A percentile compares a stretch with the other conserved stretches of the same genome.
Evolutionary conservation across 2,888 invertebrate genomes (phyloP).

Genomic region (Ditula angustiorana): DNA sequence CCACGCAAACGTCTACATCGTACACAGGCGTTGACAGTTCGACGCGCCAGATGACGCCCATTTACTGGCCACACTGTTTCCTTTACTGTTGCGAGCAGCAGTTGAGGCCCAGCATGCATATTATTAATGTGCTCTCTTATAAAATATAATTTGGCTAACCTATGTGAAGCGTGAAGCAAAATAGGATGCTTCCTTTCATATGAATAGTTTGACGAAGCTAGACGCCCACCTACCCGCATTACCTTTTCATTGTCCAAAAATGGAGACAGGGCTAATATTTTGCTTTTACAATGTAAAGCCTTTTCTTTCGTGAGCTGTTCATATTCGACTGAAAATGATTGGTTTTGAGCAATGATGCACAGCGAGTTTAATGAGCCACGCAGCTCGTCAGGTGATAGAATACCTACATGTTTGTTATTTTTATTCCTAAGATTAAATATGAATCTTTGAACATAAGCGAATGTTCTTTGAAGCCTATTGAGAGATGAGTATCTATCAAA

Average conservation of each 20-base stretch:
- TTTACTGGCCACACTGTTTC: conserved; percentile 30
- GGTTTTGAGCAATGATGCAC: conserved; percentile 35
- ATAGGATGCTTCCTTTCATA: conserved; percentile 40
- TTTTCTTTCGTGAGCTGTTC: conserved; percentile 27
- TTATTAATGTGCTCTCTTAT: conserved; percentile 28
- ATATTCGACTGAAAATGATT: conserved; percentile 42
- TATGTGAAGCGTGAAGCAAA: conserved; percentile 34
- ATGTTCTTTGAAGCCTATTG: no score
- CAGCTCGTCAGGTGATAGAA: conserved; percentile 41
- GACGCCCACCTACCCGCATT: conserved; percentile 40
- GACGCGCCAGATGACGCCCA: not conserved
- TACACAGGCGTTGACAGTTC: conserved; percentile 36
- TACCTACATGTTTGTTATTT: conserved; percentile 16
- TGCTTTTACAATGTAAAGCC: no score
- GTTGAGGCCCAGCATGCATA: conserved; percentile 41
- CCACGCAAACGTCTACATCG: conserved; percentile 33
- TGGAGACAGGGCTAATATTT: conserved; percentile 43
- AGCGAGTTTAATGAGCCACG: conserved; percentile 40
- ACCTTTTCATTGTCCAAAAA: conserved; percentile 40
- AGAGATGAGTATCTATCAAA: no score
- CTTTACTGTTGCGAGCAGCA: conserved; percentile 36
- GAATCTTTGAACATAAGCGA: not conserved
- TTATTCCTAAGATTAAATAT: not conserved
- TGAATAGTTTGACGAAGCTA: conserved; percentile 20
- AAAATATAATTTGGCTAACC: conserved; percentile 34